A percentile compares a stretch with the other conserved stretches of the same genome.
These are phyloP conservation scores for Perodicticus potto DNA, from an alignment of 2,797 vertebrate species.

Conservation along the genomic window DNA sequence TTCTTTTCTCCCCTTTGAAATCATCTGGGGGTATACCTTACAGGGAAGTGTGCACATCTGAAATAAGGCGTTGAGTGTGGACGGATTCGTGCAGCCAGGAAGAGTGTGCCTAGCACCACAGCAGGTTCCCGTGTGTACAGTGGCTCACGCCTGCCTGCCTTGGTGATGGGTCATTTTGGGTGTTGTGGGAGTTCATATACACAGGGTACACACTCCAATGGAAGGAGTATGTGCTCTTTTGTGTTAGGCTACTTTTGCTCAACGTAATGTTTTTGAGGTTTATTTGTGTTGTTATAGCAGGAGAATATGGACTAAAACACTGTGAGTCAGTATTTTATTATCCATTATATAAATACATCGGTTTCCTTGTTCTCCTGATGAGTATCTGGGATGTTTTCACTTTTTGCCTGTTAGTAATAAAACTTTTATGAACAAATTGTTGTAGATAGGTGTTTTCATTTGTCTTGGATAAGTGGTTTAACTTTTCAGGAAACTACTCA, in stretches of 20 bases:
- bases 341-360: fast-evolving
- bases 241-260: background rate
- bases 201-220: no score
- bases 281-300: background rate
- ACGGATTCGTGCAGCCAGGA: fast-evolving
- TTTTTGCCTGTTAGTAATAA: fast-evolving
- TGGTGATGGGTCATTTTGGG: fast-evolving
- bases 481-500: fast-evolving
- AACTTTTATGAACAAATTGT: background rate
- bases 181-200: fast-evolving
- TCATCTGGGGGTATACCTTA: no score
- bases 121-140: fast-evolving
- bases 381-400: fast-evolving
- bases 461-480: background rate
- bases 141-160: fast-evolving
- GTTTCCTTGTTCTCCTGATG: background rate
- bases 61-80: fast-evolving
- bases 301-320: background rate
- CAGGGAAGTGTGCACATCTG: fast-evolving
- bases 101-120: fast-evolving
- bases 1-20: background rate
- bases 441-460: fast-evolving
- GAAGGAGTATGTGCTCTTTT: fast-evolving
- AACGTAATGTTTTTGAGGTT: no score
- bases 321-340: no score